Evolutionary conservation across 2,888 invertebrate species (phyloP).

Genomic region (Cinara cedri): DNA sequence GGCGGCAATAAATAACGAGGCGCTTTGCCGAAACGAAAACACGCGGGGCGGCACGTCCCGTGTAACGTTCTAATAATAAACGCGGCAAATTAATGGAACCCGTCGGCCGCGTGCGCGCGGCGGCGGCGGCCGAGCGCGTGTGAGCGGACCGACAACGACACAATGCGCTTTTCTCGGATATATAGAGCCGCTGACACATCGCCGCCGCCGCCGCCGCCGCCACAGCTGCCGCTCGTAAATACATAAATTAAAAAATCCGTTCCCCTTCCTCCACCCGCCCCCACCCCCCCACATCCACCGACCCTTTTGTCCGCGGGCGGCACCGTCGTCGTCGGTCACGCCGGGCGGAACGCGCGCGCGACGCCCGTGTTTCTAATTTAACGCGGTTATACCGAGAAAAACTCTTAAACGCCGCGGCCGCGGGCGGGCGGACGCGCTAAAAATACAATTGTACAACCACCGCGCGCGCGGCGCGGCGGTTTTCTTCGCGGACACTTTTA

Average conservation of each 20-base stretch:
- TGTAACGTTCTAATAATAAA: slow-evolving; percentile 46
- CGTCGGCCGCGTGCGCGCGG: slow-evolving; percentile 18
- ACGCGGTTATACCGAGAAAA: slow-evolving; percentile 10
- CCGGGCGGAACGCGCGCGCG: too few species aligned
- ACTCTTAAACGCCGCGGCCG: slow-evolving; percentile 4
- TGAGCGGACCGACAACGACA: not conserved
- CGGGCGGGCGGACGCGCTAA: not conserved
- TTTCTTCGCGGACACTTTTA: not conserved
- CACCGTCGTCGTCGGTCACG: not conserved
- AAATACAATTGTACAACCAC: slow-evolving; percentile 20
- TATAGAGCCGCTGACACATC: not conserved
- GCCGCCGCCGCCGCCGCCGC: not conserved
- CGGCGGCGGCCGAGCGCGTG: slow-evolving; percentile 5
- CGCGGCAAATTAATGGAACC: slow-evolving; percentile 34
- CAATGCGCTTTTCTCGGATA: slow-evolving; percentile 25
- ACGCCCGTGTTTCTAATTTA: slow-evolving; percentile 14
- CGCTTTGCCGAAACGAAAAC: slow-evolving; percentile 35
- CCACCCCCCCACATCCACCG: not conserved
- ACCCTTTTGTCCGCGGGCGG: not conserved
- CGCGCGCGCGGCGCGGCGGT: too few species aligned
- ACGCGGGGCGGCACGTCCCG: not conserved
- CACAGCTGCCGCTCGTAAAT: not conserved
- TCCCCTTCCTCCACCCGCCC: not conserved
- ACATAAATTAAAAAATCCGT: slow-evolving; percentile 23
- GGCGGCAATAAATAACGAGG: slow-evolving; percentile 21